A percentile compares a stretch with the other conserved stretches of the same genome.
phyloP scores from a whole-genome alignment of 2,888 invertebrate species.

The Dorcus hopei region DNA sequence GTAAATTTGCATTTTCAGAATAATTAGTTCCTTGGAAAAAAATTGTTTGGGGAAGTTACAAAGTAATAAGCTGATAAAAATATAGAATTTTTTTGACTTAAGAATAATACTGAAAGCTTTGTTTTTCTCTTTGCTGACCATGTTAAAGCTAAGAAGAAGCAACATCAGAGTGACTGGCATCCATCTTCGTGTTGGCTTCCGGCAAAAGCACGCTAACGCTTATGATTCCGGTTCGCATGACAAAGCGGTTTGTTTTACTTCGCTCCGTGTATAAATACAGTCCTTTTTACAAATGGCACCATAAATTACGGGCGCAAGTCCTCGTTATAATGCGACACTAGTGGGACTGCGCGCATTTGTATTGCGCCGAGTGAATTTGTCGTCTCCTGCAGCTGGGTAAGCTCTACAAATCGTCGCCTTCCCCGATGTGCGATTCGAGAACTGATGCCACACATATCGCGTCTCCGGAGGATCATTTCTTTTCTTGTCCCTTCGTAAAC shows the following conservation, averaged over 20 bases:
- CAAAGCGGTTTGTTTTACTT: slow-evolving; percentile 32
- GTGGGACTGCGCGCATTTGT: slow-evolving; percentile 16
- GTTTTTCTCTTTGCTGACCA: no score
- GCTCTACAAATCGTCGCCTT: slow-evolving; percentile 11
- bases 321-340: slow-evolving; percentile 18
- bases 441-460: slow-evolving; percentile 32
- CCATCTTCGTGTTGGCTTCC: no score
- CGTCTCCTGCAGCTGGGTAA: slow-evolving; percentile 3
- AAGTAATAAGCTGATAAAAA: no score
- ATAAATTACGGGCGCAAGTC: slow-evolving; percentile 39
- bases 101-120: no score
- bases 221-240: no score
- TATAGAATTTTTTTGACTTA: no score
- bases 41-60: no score
- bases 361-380: slow-evolving; percentile 7
- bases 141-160: no score
- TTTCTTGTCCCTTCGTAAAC: slow-evolving; percentile 20
- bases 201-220: no score
- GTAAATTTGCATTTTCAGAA: no score
- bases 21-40: no score
- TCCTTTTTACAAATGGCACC: slow-evolving; percentile 39
- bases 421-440: slow-evolving; percentile 25
- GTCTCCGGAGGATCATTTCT: slow-evolving; percentile 33
- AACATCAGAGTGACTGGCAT: no score
- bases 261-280: slow-evolving; percentile 33